These are phyloP conservation scores for Zeus faber DNA, from an alignment of 2,113 vertebrate species.

Conservation along the genomic window DNA sequence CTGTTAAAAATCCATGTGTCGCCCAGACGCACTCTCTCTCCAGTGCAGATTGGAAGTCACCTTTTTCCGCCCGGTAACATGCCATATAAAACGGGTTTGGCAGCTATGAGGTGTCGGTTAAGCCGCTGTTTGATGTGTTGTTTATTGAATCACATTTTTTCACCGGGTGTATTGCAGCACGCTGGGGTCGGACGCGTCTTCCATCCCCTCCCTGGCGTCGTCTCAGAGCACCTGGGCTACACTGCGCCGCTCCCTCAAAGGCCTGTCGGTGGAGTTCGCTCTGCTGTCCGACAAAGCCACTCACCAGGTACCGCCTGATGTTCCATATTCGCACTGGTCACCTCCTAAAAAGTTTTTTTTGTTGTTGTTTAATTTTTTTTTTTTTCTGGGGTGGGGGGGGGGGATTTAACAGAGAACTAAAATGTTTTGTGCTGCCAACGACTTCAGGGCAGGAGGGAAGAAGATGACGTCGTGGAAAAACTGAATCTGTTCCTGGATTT, in stretches of 20 bases:
- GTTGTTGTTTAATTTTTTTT: neutral
- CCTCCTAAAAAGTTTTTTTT: constrained; percentile 1
- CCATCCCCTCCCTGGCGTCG: constrained; percentile 84
- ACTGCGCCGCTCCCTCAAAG: constrained; percentile 87
- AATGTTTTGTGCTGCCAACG: constrained; percentile 32
- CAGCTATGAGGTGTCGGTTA: too few relatives aligned
- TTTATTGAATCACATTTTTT: too few relatives aligned
- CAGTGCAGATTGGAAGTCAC: too few relatives aligned
- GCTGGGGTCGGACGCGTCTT: constrained; percentile 85
- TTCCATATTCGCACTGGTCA: too few relatives aligned
- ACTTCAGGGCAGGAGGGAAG: constrained; percentile 89
- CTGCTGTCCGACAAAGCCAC: constrained; percentile 90
- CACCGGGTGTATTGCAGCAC: too few relatives aligned
- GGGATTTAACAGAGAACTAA: constrained; percentile 12
- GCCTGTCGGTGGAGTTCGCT: constrained; percentile 90
- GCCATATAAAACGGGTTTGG: too few relatives aligned
- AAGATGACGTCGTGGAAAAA: constrained; percentile 96
- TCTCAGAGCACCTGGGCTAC: constrained; percentile 84
- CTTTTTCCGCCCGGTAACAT: too few relatives aligned
- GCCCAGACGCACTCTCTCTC: too few relatives aligned
- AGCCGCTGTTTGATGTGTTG: too few relatives aligned
- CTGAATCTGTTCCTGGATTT: constrained; percentile 94
- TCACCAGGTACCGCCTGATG: constrained; percentile 95
- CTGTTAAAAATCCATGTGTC: too few relatives aligned
- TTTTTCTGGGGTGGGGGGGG: too few relatives aligned